These are phyloP conservation scores for Caenorhabditis zanzibari DNA, from an alignment of 2,888 invertebrate species.

Conservation along the genomic window DNA sequence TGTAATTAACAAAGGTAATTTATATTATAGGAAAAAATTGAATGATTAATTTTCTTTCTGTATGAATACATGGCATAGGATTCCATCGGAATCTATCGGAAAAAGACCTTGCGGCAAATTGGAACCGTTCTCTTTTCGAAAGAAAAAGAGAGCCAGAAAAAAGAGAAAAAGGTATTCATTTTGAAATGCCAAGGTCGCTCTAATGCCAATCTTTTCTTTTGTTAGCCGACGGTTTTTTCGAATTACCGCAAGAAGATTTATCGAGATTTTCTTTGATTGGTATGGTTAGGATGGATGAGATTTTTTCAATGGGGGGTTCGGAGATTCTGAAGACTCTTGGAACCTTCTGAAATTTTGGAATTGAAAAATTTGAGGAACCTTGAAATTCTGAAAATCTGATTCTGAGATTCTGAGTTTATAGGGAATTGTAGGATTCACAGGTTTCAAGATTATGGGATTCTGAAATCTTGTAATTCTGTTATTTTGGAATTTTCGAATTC, in stretches of 20 bases:
- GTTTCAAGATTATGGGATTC: too few species aligned
- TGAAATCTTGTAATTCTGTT: too few species aligned
- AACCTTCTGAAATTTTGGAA: too few species aligned
- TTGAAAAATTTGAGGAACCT: too few species aligned
- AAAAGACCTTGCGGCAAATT: conserved; percentile 53
- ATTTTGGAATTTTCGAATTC: too few species aligned
- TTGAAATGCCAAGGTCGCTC: conserved; percentile 38
- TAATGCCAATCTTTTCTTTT: conserved; percentile 10
- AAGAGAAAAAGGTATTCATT: conserved; percentile 3
- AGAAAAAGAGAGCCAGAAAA: conserved; percentile 10
- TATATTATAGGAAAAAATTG: not conserved
- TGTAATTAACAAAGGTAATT: not conserved
- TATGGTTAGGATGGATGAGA: not conserved
- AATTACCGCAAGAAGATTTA: conserved; percentile 28
- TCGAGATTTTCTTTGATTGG: not conserved
- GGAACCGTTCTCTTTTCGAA: conserved; percentile 56
- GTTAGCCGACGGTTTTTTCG: conserved; percentile 4
- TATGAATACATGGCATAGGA: not conserved
- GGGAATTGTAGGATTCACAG: too few species aligned
- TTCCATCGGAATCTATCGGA: conserved; percentile 1
- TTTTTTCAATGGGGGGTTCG: not conserved
- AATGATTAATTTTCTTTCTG: conserved; percentile 41
- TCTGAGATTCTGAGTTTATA: too few species aligned
- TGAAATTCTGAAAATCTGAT: too few species aligned
- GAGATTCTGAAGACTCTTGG: too few species aligned